Percentiles rank a stretch among this genome's conserved stretches.
phyloP scores from a whole-genome alignment of 2,113 vertebrate genomes.

The Hippocampus guttulatus region DNA sequence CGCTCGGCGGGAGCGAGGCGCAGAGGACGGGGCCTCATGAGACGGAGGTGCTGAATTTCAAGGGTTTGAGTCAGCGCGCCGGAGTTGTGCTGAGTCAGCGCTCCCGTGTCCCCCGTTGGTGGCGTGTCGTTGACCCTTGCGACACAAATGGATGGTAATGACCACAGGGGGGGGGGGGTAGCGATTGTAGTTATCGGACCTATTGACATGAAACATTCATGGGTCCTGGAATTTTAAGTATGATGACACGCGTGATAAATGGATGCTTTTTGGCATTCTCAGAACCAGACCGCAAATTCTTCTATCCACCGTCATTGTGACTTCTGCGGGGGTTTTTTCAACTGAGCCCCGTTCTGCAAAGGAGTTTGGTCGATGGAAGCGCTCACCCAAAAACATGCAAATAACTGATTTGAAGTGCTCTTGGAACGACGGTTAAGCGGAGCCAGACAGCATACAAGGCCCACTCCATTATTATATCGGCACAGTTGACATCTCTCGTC shows the following conservation, averaged over 20 bases:
- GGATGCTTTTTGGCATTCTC: too few relatives aligned
- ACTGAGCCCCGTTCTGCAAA: too few relatives aligned
- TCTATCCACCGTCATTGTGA: too few relatives aligned
- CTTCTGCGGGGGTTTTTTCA: too few relatives aligned
- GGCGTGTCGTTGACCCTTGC: background rate
- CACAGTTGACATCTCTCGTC: too few relatives aligned
- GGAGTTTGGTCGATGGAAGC: too few relatives aligned
- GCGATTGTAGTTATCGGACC: background rate
- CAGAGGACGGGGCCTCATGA: conserved; percentile 47
- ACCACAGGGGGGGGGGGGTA: conserved; percentile 5
- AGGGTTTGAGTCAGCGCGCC: conserved; percentile 58
- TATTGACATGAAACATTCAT: background rate
- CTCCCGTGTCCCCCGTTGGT: conserved; percentile 29
- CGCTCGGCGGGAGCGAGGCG: conserved; percentile 27
- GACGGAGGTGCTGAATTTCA: conserved; percentile 55
- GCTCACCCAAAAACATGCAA: too few relatives aligned
- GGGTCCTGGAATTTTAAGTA: background rate
- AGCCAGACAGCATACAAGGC: too few relatives aligned
- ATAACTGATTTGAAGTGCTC: too few relatives aligned
- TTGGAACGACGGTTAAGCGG: too few relatives aligned
- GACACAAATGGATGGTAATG: conserved; percentile 11
- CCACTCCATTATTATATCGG: too few relatives aligned
- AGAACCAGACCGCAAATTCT: too few relatives aligned
- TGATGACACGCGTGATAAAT: background rate
- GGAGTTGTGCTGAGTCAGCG: conserved; percentile 56